Base-by-base conservation (phyloP, 2,888 invertebrate genomes). In the Eristalis intricaria region DNA sequence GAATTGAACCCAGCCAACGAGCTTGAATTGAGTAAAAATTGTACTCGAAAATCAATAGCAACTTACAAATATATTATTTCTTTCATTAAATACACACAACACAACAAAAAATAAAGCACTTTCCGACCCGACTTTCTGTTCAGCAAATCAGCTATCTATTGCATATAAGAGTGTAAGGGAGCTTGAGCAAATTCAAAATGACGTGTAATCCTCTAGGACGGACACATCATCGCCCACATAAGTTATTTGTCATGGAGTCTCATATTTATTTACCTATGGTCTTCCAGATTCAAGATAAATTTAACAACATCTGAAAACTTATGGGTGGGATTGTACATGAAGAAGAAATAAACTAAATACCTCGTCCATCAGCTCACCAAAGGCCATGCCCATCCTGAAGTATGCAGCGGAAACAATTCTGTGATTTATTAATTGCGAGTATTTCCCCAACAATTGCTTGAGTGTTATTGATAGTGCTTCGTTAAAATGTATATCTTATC, bases 391-490 rank as follows among this genome's bases (percentile, higher is more conserved):
- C 50, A 50, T 19, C 8, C 19, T 10, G 43, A 7, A 43, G n/a
- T 19, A n/a, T 50, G 19, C 13, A 50, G 50, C 19, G 10, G 19
- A 8, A 50, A 50, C 50, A 19, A 50, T 50, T 50, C 50, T 19
- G 32, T 60, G 71, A 79, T 79, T 73, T 79, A 66, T 79, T 79
- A 43, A 66, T 79, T 79, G 70, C 43, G 15, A 40, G 32, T 35
- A 70, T 78, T 43, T 61, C 43, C 22, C 13, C 15, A 29, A 40
- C 56, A 78, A 73, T 64, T 13, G 10, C 32, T 19, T 61, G 19
- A 10, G n/a, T 29, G 22, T 56, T 32, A 69, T 56, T 60, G 29
- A 78, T 58, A 65, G 2, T 56, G 15, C 11, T 40, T 13, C 60
- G 61, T 22, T 77, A 43, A 35, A 63, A 68, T 22, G 68, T 40